These are phyloP conservation scores for Suncus etruscus DNA, from an alignment of 2,113 vertebrate species.

Conservation along the genomic window DNA sequence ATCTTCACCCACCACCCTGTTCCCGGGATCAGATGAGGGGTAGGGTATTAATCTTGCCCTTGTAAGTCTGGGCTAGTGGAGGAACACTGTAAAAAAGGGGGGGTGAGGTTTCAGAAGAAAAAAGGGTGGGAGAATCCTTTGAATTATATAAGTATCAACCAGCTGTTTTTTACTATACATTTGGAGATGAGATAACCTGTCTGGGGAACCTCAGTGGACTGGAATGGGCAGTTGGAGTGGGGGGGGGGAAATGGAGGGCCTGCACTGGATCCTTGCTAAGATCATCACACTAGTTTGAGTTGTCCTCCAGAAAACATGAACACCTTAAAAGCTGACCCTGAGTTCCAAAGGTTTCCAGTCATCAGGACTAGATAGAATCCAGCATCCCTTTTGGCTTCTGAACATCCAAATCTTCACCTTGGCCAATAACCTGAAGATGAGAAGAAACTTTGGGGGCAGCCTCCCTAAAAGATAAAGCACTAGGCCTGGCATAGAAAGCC, in stretches of 20 bases:
- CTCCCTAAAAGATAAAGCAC: not conserved
- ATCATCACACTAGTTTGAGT: not conserved
- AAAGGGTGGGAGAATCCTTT: not conserved
- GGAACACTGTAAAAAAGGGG: not conserved
- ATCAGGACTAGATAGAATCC: not conserved
- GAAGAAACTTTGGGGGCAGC: not conserved
- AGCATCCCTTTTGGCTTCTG: not conserved
- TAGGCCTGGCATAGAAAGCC: not conserved
- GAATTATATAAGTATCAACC: not conserved
- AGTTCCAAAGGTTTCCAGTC: not conserved
- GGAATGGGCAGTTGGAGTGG: too few species aligned
- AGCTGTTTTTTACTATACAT: not conserved
- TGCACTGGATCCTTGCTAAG: not conserved
- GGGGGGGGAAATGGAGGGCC: not conserved
- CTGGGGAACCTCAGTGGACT: not conserved
- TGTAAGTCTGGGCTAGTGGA: too few species aligned
- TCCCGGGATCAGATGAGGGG: too few species aligned
- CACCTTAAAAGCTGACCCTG: slow-evolving; percentile 5
- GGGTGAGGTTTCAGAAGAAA: not conserved
- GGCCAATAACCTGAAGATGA: not conserved
- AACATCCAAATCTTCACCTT: not conserved
- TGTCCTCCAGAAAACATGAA: not conserved
- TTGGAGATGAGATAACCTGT: not conserved
- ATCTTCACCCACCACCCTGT: too few species aligned
- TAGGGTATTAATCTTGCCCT: too few species aligned